Percentiles rank a stretch among this genome's conserved stretches.
phyloP scores from a whole-genome alignment of 2,888 invertebrate genomes.

The Xylota sylvarum region DNA sequence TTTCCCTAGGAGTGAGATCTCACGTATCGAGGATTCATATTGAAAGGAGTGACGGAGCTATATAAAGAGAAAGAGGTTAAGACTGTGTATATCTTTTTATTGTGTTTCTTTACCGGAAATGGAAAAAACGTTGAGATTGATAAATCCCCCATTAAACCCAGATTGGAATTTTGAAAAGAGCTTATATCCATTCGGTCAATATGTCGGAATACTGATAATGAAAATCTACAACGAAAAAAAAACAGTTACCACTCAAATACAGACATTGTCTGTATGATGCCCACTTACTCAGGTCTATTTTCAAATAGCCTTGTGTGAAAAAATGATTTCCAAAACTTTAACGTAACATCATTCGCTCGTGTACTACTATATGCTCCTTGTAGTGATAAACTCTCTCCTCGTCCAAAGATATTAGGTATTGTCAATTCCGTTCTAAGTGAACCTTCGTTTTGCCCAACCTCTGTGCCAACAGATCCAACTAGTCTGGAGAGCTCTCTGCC shows the following conservation, averaged over 20 bases:
- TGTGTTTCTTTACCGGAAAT: conserved; percentile 80
- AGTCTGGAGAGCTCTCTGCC: conserved; percentile 93
- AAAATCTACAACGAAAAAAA: conserved; percentile 86
- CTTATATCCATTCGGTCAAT: conserved; percentile 84
- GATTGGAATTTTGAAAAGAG: conserved; percentile 91
- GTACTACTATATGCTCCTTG: conserved; percentile 95
- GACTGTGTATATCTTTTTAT: neutral
- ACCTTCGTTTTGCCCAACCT: conserved; percentile 96
- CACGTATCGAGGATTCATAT: conserved; percentile 94
- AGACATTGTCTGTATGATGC: neutral
- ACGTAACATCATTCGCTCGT: conserved; percentile 91
- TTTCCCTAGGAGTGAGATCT: conserved; percentile 90
- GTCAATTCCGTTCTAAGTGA: conserved; percentile 89
- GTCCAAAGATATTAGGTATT: conserved; percentile 93
- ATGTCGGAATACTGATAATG: conserved; percentile 90
- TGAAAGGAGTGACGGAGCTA: conserved; percentile 93
- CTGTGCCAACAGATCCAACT: conserved; percentile 93
- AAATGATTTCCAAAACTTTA: conserved; percentile 94
- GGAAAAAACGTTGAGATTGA: conserved; percentile 88
- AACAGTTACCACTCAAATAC: conserved; percentile 5
- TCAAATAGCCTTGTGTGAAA: conserved; percentile 87
- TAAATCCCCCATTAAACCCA: conserved; percentile 92
- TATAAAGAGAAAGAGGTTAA: conserved; percentile 65
- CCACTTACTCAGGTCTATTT: conserved; percentile 88
- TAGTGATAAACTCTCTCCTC: conserved; percentile 93